These are phyloP conservation scores for Aricia artaxerxes DNA, from an alignment of 2,888 invertebrate species.

Conservation along the genomic window DNA sequence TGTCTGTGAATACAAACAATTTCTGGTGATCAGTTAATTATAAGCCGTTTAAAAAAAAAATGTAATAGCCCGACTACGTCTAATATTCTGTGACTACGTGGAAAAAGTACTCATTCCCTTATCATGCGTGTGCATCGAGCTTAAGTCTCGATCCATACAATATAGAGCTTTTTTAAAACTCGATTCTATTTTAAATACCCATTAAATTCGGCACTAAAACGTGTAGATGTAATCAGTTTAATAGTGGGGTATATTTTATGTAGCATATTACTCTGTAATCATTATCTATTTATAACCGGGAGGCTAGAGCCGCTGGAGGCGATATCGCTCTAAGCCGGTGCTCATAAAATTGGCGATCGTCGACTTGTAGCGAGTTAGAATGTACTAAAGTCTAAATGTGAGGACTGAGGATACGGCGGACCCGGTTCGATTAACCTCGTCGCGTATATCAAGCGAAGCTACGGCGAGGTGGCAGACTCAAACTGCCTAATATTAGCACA, in stretches of 20 bases:
- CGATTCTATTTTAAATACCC: neutral
- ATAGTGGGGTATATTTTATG: conserved; percentile 10
- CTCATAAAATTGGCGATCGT: conserved; percentile 16
- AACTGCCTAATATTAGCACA: neutral
- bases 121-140: neutral
- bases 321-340: neutral
- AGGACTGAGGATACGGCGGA: neutral
- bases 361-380: neutral
- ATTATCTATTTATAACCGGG: neutral
- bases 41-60: no score
- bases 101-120: no score
- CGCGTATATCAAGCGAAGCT: neutral
- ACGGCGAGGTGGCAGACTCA: neutral
- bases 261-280: conserved; percentile 14
- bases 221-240: conserved; percentile 1
- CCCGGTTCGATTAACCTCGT: conserved; percentile 6
- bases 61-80: no score
- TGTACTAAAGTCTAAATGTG: neutral
- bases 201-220: conserved; percentile 16
- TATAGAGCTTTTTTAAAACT: neutral
- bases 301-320: neutral
- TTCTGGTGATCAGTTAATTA: no score
- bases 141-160: neutral
- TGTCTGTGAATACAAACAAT: no score
- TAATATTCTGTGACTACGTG: no score